These are phyloP conservation scores for Agrochola litura DNA, from an alignment of 2,888 invertebrate genomes.

Conservation along the genomic window DNA sequence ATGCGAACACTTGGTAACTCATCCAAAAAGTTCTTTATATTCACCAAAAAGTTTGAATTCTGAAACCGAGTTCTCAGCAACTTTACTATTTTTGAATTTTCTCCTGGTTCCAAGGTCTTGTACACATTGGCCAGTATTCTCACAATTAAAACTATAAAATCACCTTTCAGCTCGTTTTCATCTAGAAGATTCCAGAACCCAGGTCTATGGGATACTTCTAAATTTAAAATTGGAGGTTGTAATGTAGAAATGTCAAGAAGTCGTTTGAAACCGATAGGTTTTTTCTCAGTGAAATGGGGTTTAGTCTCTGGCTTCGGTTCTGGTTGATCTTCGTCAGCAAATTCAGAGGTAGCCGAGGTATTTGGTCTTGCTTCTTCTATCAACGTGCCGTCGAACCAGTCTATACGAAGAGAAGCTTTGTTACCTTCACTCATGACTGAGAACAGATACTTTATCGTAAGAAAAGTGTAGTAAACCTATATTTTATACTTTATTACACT, in stretches of 20 bases:
- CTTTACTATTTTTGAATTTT: constrained; percentile 79
- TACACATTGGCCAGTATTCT: constrained; percentile 84
- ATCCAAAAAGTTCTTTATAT: constrained; percentile 77
- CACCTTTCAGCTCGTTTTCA: constrained; percentile 82
- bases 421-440: constrained; percentile 76
- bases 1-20: constrained; percentile 79
- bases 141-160: constrained; percentile 86
- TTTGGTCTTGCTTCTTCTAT: constrained; percentile 76
- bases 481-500: constrained; percentile 14
- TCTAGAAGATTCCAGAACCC: constrained; percentile 87
- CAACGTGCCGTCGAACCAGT: constrained; percentile 88
- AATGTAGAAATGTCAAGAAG: constrained; percentile 83
- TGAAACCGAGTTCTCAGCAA: constrained; percentile 78
- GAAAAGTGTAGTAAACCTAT: constrained; percentile 14
- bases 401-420: constrained; percentile 83
- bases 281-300: constrained; percentile 77
- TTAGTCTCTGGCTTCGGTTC: constrained; percentile 68
- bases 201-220: constrained; percentile 83
- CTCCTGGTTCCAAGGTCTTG: constrained; percentile 76
- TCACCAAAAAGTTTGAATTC: constrained; percentile 79
- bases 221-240: constrained; percentile 81
- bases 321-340: constrained; percentile 77
- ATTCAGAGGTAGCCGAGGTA: constrained; percentile 67
- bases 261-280: constrained; percentile 86
- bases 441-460: constrained; percentile 19